Evolutionary conservation across 2,797 vertebrate species (phyloP), one percentile per base, ranked within the genome.

Genomic region (Serranus cabrilla): DNA sequence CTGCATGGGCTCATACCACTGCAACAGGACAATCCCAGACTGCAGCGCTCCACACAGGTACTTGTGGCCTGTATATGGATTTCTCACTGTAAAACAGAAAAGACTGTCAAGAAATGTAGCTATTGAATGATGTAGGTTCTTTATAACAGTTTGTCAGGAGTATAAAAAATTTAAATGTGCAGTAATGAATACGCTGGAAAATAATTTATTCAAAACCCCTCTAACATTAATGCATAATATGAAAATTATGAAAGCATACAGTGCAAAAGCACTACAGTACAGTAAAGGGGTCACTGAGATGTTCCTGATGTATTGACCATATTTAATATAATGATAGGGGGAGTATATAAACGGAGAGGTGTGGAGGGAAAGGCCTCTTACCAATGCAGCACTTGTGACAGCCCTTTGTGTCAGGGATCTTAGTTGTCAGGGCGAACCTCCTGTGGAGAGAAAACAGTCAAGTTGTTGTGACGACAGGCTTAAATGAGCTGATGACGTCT

Each of bases 1-100:
- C 94, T 99, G 97, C 98, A 99, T 98, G 60, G 98, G 98, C 87
- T 99, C 98, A 92, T 99, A 99, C 98, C 98, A 99, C 95, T 99
- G 98, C 69, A 99, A 92, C 31, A 99, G 94, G 67, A 99, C 97
- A 55, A 99, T 99, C 79, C 98, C 97, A 74, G 97, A 97, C 94
- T 97, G 97, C 88, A 99, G 87, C 0, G 98, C 98, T 46, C 98
- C 98, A 64, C 98, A 99, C 82, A 99, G 94, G 87, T 99, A 99
- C 90, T 99, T 99, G 70, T 98, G 97, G 58, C 98, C 98, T 0
- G 98, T 99, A 72, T 99, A 99, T 0, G 97, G 98, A 82, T 99
- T 99, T 86, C 97, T 96, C 92, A 99, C 98, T 99, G 45, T 1
- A 77, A 59, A 63, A 14, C 0, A 47, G 8, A 78, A n/a, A 54